Conservation (phyloP, 2,888 invertebrate species). For the Notodonta dromedarius region DNA sequence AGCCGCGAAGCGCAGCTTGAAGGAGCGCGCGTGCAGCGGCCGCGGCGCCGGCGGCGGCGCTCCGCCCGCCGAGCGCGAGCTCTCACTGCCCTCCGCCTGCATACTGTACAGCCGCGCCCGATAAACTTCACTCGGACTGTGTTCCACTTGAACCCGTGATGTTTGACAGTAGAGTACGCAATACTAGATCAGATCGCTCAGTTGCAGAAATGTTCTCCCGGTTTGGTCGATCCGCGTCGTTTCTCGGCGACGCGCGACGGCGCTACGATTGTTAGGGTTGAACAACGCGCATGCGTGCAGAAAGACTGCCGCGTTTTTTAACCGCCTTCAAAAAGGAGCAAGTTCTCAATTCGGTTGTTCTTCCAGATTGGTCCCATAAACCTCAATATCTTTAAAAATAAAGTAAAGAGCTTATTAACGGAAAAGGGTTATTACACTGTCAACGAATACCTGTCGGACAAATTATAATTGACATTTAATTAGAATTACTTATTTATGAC, state of each 20-base stretch:
- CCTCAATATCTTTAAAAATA: no score
- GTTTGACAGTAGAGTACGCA: no score
- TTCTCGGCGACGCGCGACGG: slow-evolving; percentile 21
- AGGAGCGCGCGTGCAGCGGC: slow-evolving; percentile 51
- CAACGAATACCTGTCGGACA: no score
- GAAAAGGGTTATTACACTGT: no score
- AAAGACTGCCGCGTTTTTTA: slow-evolving; percentile 1
- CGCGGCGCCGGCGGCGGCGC: slow-evolving; percentile 20
- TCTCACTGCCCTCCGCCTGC: slow-evolving; percentile 13
- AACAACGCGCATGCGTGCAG: neutral
- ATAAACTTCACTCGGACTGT: neutral
- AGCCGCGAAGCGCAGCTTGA: slow-evolving; percentile 73
- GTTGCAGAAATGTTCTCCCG: neutral
- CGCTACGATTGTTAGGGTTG: neutral
- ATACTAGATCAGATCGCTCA: no score
- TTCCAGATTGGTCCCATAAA: no score
- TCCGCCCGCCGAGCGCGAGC: slow-evolving; percentile 14
- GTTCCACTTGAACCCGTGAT: neutral
- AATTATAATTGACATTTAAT: no score
- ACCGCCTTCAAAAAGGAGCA: no score
- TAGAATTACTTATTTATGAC: no score
- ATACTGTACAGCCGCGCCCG: neutral
- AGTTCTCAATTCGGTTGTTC: no score
- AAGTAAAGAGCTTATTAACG: no score
- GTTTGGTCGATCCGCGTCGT: neutral